Evolutionary conservation across 2,888 invertebrate species (phyloP), one percentile per base, ranked within the genome.

Genomic region (Antitype chi): DNA sequence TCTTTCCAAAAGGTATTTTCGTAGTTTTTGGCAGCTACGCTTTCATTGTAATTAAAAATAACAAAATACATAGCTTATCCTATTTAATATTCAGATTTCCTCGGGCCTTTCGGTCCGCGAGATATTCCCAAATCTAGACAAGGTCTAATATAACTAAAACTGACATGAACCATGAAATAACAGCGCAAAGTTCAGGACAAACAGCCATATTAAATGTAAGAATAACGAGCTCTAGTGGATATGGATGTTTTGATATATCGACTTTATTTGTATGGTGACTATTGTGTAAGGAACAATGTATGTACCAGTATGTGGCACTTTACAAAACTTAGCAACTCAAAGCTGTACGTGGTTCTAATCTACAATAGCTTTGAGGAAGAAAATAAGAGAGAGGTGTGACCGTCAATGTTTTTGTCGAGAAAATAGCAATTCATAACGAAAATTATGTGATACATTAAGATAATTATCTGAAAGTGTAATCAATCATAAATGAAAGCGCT

Each of bases 311-410:
- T 78, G 53, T 66, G 17, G 78, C 78, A 85, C 73, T 85, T 64
- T 64, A 75, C 70, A 55, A 76, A 76, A 85, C 85, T 85, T 70
- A 52, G 32, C 17, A 59, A 70, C 73, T 73, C 59, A 32, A 53
- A 28, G 55, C 11, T 13, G 78, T 60, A 85, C 82, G 82, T 82
- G 86, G 47, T 60, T 77, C 55, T 62, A 70, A 82, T 85, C 59
- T 28, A 47, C 20, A 76, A 85, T 68, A 52, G 73, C 23, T 70
- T 81, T 55, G 32, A 55, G 15, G 23, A 25, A 60, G 53, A 43
- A 55, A 64, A 55, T 17, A 47, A 47, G 17, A 43, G 53, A 28
- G 32, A 59, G n/a, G 60, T 67, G 55, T 25, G 25, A 25, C 20
- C 47, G 43, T 38, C 53, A 32, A 47, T 49, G 53, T 38, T 49